Evolutionary conservation across 2,888 invertebrate genomes (phyloP), one percentile per base, ranked within the genome.

Genomic region (Congeria kusceri): DNA sequence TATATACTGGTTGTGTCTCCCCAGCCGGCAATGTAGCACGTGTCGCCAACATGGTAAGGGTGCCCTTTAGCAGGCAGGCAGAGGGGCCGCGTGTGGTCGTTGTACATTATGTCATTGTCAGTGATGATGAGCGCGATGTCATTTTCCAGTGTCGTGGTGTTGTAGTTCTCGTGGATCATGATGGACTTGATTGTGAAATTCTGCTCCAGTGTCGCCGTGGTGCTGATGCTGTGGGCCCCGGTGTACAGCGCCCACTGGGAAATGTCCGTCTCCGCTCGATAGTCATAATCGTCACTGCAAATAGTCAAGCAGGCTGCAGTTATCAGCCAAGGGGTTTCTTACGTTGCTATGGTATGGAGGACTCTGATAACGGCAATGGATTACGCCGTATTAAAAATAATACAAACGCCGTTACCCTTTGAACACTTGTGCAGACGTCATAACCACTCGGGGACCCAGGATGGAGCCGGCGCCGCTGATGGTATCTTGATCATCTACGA

Each of bases 11-110:
- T 39, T 15, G 80, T 79, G 23, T 29, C 29, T 32, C 83, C 83
- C 83, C 83, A 83, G 23, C 83, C 83, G n/a, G 83, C 76, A 18
- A 83, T 58, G 49, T 83, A 83, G 28, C 83, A 83, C 1, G 27
- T 23, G 20, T 71, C 53, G 13, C 83, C 83, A 23, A 75, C 69
- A 0, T 63, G 67, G 62, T 77, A 77, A 20, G 27, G 53, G 28
- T 77, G 77, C 15, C 64, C 47, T 9, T 67, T 29, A 29, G 77
- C 80, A 0, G 79, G 74, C n/a, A 83, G 61, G 77, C 83, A 83
- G 0, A 57, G 70, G 3, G 83, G 71, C 23, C 68, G 59, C 0
- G 79, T 77, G 59, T 83, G 80, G 56, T 71, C 83, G 32, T 83
- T 83, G 57, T 69, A 77, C 73, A 3, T 1, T 15, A 77, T 77